phyloP scores from a whole-genome alignment of 2,797 vertebrate species.

The Leptodactylus fallax region DNA sequence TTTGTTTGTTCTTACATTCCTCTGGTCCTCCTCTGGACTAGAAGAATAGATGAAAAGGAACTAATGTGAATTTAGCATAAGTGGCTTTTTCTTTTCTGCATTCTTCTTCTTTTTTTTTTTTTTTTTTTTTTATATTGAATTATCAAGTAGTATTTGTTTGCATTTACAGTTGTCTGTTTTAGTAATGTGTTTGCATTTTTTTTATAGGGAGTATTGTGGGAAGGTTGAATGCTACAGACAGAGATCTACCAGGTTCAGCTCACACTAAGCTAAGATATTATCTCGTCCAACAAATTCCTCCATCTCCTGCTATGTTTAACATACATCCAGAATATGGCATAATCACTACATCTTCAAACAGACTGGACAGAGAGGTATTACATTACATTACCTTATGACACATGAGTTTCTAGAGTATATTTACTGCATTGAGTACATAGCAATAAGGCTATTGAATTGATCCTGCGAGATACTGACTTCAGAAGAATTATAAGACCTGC shows the following conservation, averaged over 20 bases:
- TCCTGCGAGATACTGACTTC: not conserved
- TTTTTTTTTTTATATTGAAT: too few species aligned
- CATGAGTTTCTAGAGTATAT: not conserved
- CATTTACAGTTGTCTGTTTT: not conserved
- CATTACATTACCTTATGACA: conserved; percentile 22
- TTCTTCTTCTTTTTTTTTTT: too few species aligned
- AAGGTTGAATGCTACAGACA: conserved; percentile 80
- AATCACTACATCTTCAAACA: conserved; percentile 73
- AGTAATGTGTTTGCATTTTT: conserved; percentile 27
- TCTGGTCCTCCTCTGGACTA: too few species aligned
- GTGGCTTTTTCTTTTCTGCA: too few species aligned
- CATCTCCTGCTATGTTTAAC: conserved; percentile 69
- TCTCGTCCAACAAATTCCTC: conserved; percentile 75
- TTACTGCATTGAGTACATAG: not conserved
- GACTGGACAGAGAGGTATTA: conserved; percentile 88
- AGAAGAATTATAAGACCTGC: too few species aligned
- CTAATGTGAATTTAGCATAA: too few species aligned
- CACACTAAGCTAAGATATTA: conserved; percentile 80
- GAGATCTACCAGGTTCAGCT: conserved; percentile 72
- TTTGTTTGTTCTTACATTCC: too few species aligned
- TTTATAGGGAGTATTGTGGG: conserved; percentile 80
- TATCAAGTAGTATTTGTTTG: not conserved
- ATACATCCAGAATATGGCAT: conserved; percentile 78
- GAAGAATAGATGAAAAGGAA: too few species aligned
- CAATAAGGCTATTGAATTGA: not conserved